Evolutionary conservation across 2,888 invertebrate species (phyloP), one percentile per base, ranked within the genome.

Genomic region (Drosophila longiperda): DNA sequence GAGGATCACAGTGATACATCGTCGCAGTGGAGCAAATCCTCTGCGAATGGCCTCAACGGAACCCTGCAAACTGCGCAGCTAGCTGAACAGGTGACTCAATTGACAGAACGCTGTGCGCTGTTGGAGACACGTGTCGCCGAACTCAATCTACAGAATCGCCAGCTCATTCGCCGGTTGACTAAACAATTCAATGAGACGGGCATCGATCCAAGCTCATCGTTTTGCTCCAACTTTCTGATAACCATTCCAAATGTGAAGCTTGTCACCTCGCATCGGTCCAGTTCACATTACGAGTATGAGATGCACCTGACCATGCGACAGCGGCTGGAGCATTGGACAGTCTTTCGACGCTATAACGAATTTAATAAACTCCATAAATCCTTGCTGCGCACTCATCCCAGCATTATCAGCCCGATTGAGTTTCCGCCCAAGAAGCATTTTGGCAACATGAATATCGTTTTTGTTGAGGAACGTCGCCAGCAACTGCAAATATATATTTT

Each of bases 391-490:
- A 98, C 97, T 91, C 95, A 96, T 90, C 97, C 97, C 91, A 95
- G 96, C 1, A 95, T 98, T 62, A 95, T 98, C 60, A 95, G 95
- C 6, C 95, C 96, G 1, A 97, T 98, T 91, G 97, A 97, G 91
- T 98, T 99, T 93, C 99, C 99, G 11, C 98, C 98, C 1, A 99
- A 99, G 93, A 99, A 98, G 93, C 96, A 97, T 66, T 95, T 99
- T 83, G 97, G 98, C 34, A 98, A 98, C 93, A 97, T 97, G 95
- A 97, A 97, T 92, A 95, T 96, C 0, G 95, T 95, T 76, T 95
- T 99, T 91, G 99, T 99, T 34, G 98, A 99, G 92, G 96, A 96
- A 78, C 94, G 99, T 66, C 95, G 99, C 23, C 95, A 96, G 87
- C 95, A 96, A 73, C 94, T 99, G 66, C 98, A 99, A 93, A 95